phyloP scores from a whole-genome alignment of 2,888 invertebrate species.

The Caenorhabditis sp. region DNA sequence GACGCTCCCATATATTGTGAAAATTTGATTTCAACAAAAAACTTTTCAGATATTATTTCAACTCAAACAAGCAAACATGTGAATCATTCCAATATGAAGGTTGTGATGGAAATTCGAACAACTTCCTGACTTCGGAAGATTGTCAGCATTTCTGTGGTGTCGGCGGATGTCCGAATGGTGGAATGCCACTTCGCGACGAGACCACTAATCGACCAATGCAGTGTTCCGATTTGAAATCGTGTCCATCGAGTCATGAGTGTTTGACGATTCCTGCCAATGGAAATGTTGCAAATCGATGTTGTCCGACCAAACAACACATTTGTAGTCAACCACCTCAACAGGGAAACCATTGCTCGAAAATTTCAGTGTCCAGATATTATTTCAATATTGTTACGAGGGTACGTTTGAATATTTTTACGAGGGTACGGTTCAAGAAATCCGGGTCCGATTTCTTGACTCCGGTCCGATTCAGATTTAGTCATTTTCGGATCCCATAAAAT shows the following conservation, averaged over 20 bases:
- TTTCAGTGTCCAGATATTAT: constrained; percentile 52
- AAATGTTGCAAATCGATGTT: constrained; percentile 60
- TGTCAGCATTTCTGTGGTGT: constrained; percentile 67
- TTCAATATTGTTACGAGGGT: constrained; percentile 54
- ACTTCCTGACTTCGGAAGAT: constrained; percentile 59
- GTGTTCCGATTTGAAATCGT: constrained; percentile 46
- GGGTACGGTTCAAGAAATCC: no score
- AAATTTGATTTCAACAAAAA: no score
- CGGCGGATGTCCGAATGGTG: constrained; percentile 68
- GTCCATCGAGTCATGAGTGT: constrained; percentile 64
- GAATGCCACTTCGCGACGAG: constrained; percentile 61
- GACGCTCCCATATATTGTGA: no score
- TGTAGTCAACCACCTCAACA: constrained; percentile 66
- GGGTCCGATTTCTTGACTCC: no score
- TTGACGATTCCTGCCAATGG: constrained; percentile 55
- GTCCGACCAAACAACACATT: constrained; percentile 65
- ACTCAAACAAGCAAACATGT: constrained; percentile 63
- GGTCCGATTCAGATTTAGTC: no score
- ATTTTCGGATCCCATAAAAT: no score
- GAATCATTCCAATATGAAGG: constrained; percentile 67
- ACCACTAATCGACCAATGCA: constrained; percentile 56
- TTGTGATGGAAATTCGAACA: constrained; percentile 66
- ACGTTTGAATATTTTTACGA: not conserved
- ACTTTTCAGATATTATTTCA: constrained; percentile 58
- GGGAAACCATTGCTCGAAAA: constrained; percentile 63